These are phyloP conservation scores for Plotosus lineatus DNA, from an alignment of 2,113 vertebrate species.

Conservation along the genomic window DNA sequence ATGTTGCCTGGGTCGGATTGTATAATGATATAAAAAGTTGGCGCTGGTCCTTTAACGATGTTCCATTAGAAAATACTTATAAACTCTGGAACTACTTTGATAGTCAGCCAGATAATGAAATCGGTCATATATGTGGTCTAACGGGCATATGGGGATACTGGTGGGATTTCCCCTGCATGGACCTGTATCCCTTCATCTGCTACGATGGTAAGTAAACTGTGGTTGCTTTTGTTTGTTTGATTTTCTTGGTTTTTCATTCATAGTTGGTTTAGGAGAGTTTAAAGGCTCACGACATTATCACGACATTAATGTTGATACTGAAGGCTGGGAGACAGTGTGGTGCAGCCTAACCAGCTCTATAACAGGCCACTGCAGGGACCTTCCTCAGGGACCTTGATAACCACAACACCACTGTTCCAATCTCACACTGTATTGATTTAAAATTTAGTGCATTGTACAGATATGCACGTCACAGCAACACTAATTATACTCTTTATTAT, in stretches of 20 bases:
- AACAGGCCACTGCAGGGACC: too few relatives aligned
- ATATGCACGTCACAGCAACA: too few relatives aligned
- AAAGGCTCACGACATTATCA: neutral
- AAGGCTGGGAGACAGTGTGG: neutral
- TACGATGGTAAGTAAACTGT: conserved; percentile 6
- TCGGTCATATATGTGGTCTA: neutral
- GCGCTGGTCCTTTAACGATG: conserved; percentile 15
- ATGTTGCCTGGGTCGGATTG: neutral
- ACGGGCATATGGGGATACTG: neutral
- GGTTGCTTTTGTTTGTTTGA: neutral
- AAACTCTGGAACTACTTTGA: neutral
- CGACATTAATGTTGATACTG: neutral
- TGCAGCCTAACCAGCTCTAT: too few relatives aligned
- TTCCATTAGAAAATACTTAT: neutral
- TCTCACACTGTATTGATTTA: too few relatives aligned
- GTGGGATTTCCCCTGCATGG: neutral
- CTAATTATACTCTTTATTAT: too few relatives aligned
- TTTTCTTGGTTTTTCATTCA: neutral
- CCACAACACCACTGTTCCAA: too few relatives aligned
- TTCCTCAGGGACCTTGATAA: too few relatives aligned
- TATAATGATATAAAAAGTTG: conserved; percentile 1
- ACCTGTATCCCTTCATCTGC: neutral
- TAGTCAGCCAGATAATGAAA: neutral
- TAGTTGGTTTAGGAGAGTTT: neutral
- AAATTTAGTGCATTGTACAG: too few relatives aligned